phyloP scores from a whole-genome alignment of 2,888 invertebrate species.

The Tribolium freemani region DNA sequence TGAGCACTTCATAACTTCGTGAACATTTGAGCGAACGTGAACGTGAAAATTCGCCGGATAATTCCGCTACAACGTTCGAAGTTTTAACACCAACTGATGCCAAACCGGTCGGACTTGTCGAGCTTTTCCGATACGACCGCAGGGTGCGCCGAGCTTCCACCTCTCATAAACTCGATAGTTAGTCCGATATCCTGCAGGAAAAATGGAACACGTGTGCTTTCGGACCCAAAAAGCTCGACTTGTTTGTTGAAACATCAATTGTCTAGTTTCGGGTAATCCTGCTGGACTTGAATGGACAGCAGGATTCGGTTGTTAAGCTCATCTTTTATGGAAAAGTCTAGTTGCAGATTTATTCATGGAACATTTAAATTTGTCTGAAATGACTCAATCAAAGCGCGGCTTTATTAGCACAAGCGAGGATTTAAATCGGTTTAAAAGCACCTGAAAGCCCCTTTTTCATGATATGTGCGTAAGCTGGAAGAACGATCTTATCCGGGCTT shows the following conservation, averaged over 20 bases:
- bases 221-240: background rate
- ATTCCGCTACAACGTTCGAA: conserved; percentile 40
- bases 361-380: conserved; percentile 11
- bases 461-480: background rate
- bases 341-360: conserved; percentile 31
- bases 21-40: background rate
- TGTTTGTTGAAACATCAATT: background rate
- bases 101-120: conserved; percentile 38
- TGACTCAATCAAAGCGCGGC: conserved; percentile 18
- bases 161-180: conserved; percentile 34
- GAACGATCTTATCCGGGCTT: background rate
- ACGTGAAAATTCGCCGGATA: conserved; percentile 16
- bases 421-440: conserved; percentile 17
- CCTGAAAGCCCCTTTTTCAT: conserved; percentile 1
- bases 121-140: conserved; percentile 47
- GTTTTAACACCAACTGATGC: conserved; percentile 52
- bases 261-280: no score
- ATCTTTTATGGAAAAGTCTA: background rate
- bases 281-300: background rate
- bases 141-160: conserved; percentile 46
- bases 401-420: conserved; percentile 15
- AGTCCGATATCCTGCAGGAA: conserved; percentile 7
- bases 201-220: conserved; percentile 23
- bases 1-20: background rate
- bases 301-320: background rate